Evolutionary conservation across 2,888 invertebrate species (phyloP), one percentile per base, ranked within the genome.

Genomic region (Agriopis aurantiaria): DNA sequence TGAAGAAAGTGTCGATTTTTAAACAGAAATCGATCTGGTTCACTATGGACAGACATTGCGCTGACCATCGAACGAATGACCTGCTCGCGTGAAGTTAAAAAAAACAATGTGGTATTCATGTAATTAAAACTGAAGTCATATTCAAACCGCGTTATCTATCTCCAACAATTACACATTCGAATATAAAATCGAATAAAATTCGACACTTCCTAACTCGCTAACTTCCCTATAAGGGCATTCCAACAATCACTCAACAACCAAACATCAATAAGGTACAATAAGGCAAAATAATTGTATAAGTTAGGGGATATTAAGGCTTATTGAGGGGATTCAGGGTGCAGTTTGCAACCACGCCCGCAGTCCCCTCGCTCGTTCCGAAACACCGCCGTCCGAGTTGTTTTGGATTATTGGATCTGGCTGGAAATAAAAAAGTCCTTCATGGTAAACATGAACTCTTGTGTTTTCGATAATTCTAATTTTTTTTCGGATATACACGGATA

Each of bases 311-410:
- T 41, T 78, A 72, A 78, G 75, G 74, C 74, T 68, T 62, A 74
- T 75, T 45, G 5, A 45, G 12, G 43, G 43, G 49, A 56, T 17
- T 84, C 84, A 93, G 7, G 92, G 92, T 12, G 92, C 85, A 3
- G 92, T 91, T 80, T 93, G 92, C 5, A 93, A 82, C 93, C 93
- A 93, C n/a, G 91, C 93, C 14, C 93, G 85, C 4, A 93, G 78
- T 0, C 91, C 90, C 14, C 91, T 83, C 5, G 91, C 93, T 33
- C 91, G 79, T 68, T 93, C 93, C 0, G 90, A 88, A 0, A 93
- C 90, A 7, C 90, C 87, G 2, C 83, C 85, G 61, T 92, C 92
- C 0, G 91, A 89, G 49, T 85, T 86, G 63, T 92, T 91, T 73
- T 89, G 91, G 12, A 84, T 79, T 64, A 85, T 80, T 63, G 88